These are phyloP conservation scores for Xiphorhynchus elegans DNA, from an alignment of 2,113 vertebrate species.

Conservation along the genomic window DNA sequence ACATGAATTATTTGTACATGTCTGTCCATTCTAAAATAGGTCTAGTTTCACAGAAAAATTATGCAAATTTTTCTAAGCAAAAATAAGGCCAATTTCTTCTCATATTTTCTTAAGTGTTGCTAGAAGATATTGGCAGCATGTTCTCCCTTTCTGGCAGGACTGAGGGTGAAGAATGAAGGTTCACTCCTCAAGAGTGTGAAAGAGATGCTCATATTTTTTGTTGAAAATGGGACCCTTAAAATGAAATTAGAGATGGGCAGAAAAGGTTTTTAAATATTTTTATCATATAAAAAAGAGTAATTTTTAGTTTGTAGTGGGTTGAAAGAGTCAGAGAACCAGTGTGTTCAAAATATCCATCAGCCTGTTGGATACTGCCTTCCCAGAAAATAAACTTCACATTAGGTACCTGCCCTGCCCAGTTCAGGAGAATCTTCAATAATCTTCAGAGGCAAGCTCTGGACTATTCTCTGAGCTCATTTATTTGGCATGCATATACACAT, in stretches of 20 bases:
- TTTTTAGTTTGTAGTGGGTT: neutral
- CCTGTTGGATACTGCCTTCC: neutral
- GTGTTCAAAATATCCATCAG: neutral
- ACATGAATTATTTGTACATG: neutral
- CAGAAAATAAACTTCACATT: neutral
- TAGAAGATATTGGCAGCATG: constrained; percentile 54
- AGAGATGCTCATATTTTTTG: constrained; percentile 53
- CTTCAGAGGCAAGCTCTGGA: neutral
- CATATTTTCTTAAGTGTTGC: constrained; percentile 48
- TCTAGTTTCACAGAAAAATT: neutral
- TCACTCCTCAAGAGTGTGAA: constrained; percentile 55
- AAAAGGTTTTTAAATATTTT: neutral
- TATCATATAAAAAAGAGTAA: neutral
- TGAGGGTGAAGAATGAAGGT: constrained; percentile 60
- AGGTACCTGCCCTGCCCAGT: neutral
- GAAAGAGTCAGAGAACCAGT: neutral
- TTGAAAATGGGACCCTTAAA: constrained; percentile 45
- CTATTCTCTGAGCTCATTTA: neutral
- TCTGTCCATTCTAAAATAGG: neutral
- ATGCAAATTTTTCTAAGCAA: constrained; percentile 22
- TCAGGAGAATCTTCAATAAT: neutral
- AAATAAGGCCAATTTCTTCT: constrained; percentile 41
- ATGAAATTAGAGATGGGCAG: constrained; percentile 27
- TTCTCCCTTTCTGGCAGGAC: constrained; percentile 54
- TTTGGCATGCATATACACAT: neutral